Evolutionary conservation across 2,888 invertebrate species (phyloP), one percentile per base, ranked within the genome.

Genomic region (Mesopsocus fuscifrons): DNA sequence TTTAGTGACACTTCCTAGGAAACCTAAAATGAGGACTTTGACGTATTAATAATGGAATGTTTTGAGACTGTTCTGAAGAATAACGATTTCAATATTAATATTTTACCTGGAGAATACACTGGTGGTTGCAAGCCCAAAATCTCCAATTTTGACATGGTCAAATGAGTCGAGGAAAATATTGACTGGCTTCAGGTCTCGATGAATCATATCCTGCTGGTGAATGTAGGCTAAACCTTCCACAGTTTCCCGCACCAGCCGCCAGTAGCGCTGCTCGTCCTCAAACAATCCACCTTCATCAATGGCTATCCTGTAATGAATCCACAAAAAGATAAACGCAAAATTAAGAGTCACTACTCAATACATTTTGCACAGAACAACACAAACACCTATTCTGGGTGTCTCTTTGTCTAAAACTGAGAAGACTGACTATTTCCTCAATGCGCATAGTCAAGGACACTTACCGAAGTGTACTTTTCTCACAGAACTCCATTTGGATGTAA

Each of bases 401-500:
- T n/a, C n/a, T n/a, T n/a, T n/a, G n/a, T n/a, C n/a, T n/a, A n/a
- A n/a, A n/a, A n/a, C n/a, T n/a, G n/a, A n/a, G n/a, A n/a, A n/a
- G n/a, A n/a, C n/a, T n/a, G n/a, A n/a, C n/a, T n/a, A n/a, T n/a
- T n/a, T 9, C 8, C 5, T 5, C n/a, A 3, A 2, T 32, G 21
- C 13, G 6, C 21, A 32, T 26, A 45, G 11, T n/a, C 9, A n/a
- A n/a, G n/a, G n/a, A n/a, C n/a, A 38, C 33, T 42, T 51, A 68
- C 59, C 78, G 66, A 22, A 92, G 62, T 0, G 97, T 98, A 52
- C 84, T 87, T 55, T 91, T 94, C 57, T 95, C 95, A 60, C 98
- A 98, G 60, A 91, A 95, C 63, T 98, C 97, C 98, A 98, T 98
- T 66, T 97, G 88, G 51, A 87, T 85, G 56, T 87, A 92, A 65